These are phyloP conservation scores for Lamellibrachia satsuma DNA, from an alignment of 2,888 invertebrate genomes.

Conservation along the genomic window DNA sequence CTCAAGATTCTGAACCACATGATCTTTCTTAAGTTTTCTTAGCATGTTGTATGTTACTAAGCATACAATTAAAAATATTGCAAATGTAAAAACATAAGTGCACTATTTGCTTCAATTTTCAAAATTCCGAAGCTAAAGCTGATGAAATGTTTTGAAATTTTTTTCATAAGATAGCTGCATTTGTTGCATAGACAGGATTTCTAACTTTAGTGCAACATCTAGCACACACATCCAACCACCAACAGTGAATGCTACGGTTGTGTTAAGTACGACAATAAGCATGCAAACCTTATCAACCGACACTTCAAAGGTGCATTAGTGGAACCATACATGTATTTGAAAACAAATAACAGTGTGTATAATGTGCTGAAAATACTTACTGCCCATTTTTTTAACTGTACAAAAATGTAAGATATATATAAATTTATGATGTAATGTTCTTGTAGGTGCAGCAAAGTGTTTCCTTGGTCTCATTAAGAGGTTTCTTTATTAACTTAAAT, in stretches of 20 bases:
- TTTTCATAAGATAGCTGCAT: not conserved
- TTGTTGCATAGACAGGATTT: constrained; percentile 6
- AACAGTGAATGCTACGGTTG: not conserved
- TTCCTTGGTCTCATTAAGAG: not conserved
- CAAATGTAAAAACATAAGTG: not conserved
- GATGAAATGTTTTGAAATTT: not conserved
- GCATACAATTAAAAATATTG: no score
- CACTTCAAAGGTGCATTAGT: not conserved
- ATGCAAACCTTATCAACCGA: not conserved
- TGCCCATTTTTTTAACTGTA: not conserved
- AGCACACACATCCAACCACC: not conserved
- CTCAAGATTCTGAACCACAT: not conserved
- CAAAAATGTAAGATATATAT: not conserved
- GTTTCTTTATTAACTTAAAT: not conserved
- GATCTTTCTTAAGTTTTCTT: no score
- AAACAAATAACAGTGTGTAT: not conserved
- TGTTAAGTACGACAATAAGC: not conserved
- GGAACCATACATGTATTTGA: not conserved
- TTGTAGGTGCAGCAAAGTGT: not conserved
- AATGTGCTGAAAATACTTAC: not conserved
- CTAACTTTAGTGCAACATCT: not conserved
- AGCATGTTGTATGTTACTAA: no score
- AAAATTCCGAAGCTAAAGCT: not conserved
- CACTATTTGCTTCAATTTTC: not conserved
- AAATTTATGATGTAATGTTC: not conserved